These are phyloP conservation scores for Pantelozetes paolii DNA, from an alignment of 2,888 invertebrate species.

Conservation along the genomic window DNA sequence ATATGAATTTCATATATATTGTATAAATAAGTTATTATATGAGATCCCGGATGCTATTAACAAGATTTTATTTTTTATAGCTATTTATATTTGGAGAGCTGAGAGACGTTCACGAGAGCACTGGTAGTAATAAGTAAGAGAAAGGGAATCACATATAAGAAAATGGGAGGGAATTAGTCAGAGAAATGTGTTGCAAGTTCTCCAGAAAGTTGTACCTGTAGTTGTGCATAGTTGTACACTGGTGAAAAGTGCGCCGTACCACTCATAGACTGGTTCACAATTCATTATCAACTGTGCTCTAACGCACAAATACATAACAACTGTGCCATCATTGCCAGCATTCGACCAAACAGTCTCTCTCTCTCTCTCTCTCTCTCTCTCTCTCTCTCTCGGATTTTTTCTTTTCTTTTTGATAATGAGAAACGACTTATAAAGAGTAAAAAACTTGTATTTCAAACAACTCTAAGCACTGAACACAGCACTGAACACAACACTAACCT, in stretches of 20 bases:
- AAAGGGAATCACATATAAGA: neutral
- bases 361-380: neutral
- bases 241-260: conserved; percentile 20
- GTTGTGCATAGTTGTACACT: neutral
- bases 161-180: conserved; percentile 7
- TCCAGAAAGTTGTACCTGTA: no score
- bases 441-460: conserved; percentile 4
- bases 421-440: neutral
- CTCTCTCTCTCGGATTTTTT: neutral
- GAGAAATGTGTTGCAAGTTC: neutral
- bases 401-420: conserved; percentile 1
- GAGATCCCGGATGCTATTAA: conserved; percentile 19
- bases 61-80: neutral
- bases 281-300: conserved; percentile 4
- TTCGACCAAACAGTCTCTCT: neutral
- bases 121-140: neutral
- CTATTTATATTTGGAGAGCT: neutral
- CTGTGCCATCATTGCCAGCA: conserved; percentile 3
- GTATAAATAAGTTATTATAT: neutral
- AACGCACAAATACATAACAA: neutral
- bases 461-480: neutral
- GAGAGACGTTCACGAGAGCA: neutral
- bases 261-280: neutral
- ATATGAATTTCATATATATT: neutral
- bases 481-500: no score